Base-by-base conservation (phyloP, 2,113 vertebrate species). In the Phainopepla nitens region DNA sequence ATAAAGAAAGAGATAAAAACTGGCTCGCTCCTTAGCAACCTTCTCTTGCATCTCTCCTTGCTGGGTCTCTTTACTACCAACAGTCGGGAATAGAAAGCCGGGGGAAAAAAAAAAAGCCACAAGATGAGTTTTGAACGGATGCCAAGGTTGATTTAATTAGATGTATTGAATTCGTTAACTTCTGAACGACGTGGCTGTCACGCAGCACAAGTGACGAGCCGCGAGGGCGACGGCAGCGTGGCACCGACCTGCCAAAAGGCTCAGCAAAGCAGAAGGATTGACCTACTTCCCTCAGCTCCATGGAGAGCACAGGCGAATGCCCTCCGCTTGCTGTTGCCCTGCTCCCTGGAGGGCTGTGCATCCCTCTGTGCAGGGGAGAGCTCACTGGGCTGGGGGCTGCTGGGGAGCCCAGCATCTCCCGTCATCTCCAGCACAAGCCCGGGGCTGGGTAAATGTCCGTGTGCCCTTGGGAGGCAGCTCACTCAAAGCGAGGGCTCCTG, bases 261-360 rank as follows among this genome's bases (percentile, higher is more conserved):
- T 95, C 92, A 96, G 92, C 94, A 95, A 94, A 96, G 95, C 96
- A 97, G 97, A 97, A 97, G 94, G 94, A 96, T 96, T 97, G 97
- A 97, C 96, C 97, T 97, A 97, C 84, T 97, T 97, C 90, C 84
- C 83, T 91, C 14, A 1, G 86, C 95, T 94, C 93, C 17, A 39
- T 13, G 4, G 76, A 77, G 90, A 95, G 72, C 44, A 29, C 72
- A 49, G 76, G 71, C 77, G 1, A 95, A 54, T 14, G 21, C 90
- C 82, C 64, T 93, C 64, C 3, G 0, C 80, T 66, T 14, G 5
- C 79, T 42, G 24, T 39, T 6, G 5, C 64, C 0, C 0, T 15
- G 27, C 87, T 91, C 78, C 66, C 71, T 42, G 44, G 47, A 83
- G 92, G 50, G 27, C 49, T 90, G 66, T 10, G 6, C 9, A 4